Evolutionary conservation across 2,113 vertebrate genomes (phyloP), one percentile per base, ranked within the genome.

Genomic region (Piaya cayana): DNA sequence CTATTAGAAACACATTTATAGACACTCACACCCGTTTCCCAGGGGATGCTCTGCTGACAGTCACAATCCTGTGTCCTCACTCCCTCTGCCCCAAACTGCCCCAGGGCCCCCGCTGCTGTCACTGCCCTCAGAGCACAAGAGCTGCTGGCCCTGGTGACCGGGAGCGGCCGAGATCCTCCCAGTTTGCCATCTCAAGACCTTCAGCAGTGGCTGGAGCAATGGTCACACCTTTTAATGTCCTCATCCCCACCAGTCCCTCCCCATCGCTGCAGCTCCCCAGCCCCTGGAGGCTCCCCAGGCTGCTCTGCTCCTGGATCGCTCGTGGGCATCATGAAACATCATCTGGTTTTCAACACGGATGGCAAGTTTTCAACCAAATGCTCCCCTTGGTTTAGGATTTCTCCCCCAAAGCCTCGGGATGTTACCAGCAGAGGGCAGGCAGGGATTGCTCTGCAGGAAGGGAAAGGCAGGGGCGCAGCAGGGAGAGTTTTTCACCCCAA

Each of bases 391-490:
- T 12, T 69, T 53, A 9, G 77, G 75, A 21, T 85, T 82, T 86
- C 67, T 65, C 39, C 63, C 39, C 14, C 56, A 52, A 6, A 22
- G 36, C 39, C 12, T n/a, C 34, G 34, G 78, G 71, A 37, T 67
- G 37, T 59, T 60, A 70, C 96, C 97, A 93, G 95, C 65, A 98
- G 98, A 77, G 95, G 97, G 92, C 97, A 98, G 96, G 83, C 65
- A 32, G 63, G 67, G 78, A 97, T 93, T 71, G 86, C 65, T 18
- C 42, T 53, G 30, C 2, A 4, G 15, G 26, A 8, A 23, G 52
- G 52, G 8, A 15, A 53, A 49, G 47, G 50, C 50, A 23, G 26
- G 11, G 4, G 5, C 1, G 4, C 49, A 11, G 50, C 13, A 59
- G 10, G 8, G 47, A 67, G 71, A 59, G 4, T 9, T 1, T 43